Conservation (phyloP, 2,888 invertebrate genomes). For the Temnothorax rugatulus region DNA sequence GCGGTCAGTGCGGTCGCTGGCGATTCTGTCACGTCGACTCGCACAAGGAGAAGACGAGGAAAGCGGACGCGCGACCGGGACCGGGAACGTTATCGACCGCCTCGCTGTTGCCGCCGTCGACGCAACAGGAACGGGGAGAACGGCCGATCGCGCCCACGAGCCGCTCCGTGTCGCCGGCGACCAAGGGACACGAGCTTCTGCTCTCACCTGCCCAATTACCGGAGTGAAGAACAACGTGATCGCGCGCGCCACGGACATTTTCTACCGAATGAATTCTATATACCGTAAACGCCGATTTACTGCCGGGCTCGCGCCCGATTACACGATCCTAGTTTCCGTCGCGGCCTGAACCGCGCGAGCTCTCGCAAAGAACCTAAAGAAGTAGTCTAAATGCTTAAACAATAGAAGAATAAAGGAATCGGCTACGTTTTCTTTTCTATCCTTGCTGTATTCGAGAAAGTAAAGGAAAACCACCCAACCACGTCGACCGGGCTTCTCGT, state of each 20-base stretch:
- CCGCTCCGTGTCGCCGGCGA: constrained; percentile 72
- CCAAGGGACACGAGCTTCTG: constrained; percentile 81
- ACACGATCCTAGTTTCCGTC: constrained; percentile 67
- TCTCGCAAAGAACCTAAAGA: constrained; percentile 63
- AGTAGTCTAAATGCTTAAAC: constrained; percentile 74
- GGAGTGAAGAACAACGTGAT: constrained; percentile 73
- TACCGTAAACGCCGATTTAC: constrained; percentile 75
- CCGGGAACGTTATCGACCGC: constrained; percentile 76
- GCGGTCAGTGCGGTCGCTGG: constrained; percentile 89
- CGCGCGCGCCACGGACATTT: constrained; percentile 68
- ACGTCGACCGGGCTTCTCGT: constrained; percentile 51
- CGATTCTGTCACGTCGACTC: constrained; percentile 81
- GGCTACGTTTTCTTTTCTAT: constrained; percentile 80
- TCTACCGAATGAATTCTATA: constrained; percentile 72
- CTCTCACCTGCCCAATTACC: constrained; percentile 83
- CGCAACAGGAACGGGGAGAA: constrained; percentile 63
- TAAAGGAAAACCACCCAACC: constrained; percentile 61
- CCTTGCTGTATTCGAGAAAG: constrained; percentile 70
- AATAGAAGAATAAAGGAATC: constrained; percentile 79
- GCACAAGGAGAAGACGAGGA: constrained; percentile 75
- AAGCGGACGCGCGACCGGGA: constrained; percentile 71
- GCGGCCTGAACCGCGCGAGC: constrained; percentile 65
- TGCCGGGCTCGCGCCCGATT: constrained; percentile 78
- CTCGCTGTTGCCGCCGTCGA: constrained; percentile 75
- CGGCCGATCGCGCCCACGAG: constrained; percentile 71